A percentile compares a stretch with the other conserved stretches of the same genome.
phyloP scores from a whole-genome alignment of 2,888 invertebrate species.

The Leucoma salicis region DNA sequence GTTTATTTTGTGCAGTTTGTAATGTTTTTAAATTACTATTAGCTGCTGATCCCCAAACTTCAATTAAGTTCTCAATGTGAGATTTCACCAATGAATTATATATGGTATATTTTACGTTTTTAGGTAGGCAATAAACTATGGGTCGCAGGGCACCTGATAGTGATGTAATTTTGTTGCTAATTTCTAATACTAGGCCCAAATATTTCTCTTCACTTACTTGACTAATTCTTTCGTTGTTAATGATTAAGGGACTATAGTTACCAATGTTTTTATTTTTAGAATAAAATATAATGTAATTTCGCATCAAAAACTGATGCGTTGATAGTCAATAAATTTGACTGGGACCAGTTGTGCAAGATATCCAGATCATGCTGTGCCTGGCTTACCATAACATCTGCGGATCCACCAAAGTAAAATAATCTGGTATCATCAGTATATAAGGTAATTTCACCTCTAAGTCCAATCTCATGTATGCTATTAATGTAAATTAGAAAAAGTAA shows the following conservation, averaged over 20 bases:
- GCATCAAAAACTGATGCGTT: too few relatives aligned
- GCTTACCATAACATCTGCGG: not conserved
- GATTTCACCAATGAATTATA: constrained; percentile 5
- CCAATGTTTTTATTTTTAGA: not conserved
- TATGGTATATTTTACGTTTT: constrained; percentile 1
- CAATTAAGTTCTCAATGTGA: too few relatives aligned
- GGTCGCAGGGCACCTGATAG: not conserved
- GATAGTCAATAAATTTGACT: not conserved
- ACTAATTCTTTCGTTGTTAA: not conserved
- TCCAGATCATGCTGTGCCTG: not conserved
- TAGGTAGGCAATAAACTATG: constrained; percentile 1
- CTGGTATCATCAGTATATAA: constrained; percentile 1
- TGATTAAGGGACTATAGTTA: not conserved
- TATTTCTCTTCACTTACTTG: constrained; percentile 2
- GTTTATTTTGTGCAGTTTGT: not conserved
- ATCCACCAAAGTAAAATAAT: not conserved
- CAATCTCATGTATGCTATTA: too few relatives aligned
- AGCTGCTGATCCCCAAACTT: constrained; percentile 1
- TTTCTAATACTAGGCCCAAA: constrained; percentile 1
- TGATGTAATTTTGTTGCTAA: constrained; percentile 3
- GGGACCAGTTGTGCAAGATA: not conserved
- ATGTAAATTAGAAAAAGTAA: too few relatives aligned
- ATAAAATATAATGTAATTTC: not conserved
- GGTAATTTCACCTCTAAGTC: not conserved
- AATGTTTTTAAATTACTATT: constrained; percentile 1